Percentiles rank a stretch among this genome's conserved stretches.
Evolutionary conservation across 2,888 invertebrate genomes (phyloP).

Genomic region (Xylota sylvarum): DNA sequence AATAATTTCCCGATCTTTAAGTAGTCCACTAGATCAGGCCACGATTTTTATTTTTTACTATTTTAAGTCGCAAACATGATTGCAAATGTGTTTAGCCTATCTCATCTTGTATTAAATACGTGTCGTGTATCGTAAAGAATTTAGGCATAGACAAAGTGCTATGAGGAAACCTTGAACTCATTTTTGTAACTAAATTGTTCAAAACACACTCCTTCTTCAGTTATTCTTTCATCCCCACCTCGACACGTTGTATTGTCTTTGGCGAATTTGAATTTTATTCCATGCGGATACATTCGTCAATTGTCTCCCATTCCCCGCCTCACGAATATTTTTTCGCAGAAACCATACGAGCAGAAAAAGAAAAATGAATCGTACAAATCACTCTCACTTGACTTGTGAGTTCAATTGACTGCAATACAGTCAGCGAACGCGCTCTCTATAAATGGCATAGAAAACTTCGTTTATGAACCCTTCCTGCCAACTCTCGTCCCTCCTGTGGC

Average conservation of each 20-base stretch:
- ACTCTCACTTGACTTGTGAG: slow-evolving; percentile 58
- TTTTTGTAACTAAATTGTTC: no score
- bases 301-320: slow-evolving; percentile 2
- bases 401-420: slow-evolving; percentile 55
- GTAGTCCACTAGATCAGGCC: no score
- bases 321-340: background rate
- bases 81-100: no score
- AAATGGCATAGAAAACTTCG: slow-evolving; percentile 46
- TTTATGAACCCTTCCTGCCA: slow-evolving; percentile 43
- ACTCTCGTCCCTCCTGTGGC: background rate
- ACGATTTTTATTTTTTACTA: no score
- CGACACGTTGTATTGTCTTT: background rate
- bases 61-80: no score
- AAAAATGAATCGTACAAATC: slow-evolving; percentile 39
- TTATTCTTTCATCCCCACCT: background rate
- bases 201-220: background rate
- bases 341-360: background rate
- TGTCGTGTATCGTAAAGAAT: no score
- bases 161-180: no score
- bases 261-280: slow-evolving; percentile 13
- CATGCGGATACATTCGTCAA: slow-evolving; percentile 26
- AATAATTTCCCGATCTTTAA: no score
- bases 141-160: no score
- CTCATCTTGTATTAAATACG: no score
- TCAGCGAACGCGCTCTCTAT: slow-evolving; percentile 3